phyloP scores from a whole-genome alignment of 2,797 vertebrate species.

The Enteromius viviparus region DNA sequence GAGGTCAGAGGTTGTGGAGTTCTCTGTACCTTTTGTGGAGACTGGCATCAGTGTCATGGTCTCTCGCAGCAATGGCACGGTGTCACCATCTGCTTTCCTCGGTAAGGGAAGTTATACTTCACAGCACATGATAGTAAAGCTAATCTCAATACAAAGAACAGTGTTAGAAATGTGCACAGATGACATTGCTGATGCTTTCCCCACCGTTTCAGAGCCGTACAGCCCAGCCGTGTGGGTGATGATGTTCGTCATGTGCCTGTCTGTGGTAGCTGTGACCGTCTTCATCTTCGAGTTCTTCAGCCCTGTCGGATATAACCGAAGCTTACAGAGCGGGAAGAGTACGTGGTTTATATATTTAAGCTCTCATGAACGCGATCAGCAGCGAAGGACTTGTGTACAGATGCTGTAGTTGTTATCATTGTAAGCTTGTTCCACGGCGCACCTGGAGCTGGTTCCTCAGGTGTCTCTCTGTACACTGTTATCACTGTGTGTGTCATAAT shows the following conservation, averaged over 20 bases:
- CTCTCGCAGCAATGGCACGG: constrained; percentile 91
- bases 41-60: constrained; percentile 95
- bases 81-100: constrained; percentile 91
- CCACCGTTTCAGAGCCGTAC: constrained; percentile 84
- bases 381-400: constrained; percentile 38
- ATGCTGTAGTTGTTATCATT: constrained; percentile 40
- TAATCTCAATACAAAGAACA: no score
- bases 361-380: constrained; percentile 38
- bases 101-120: constrained; percentile 70
- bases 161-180: no score
- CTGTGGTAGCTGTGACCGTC: constrained; percentile 93
- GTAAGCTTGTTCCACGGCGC: constrained; percentile 43
- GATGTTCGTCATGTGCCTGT: constrained; percentile 98
- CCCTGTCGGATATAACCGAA: constrained; percentile 94
- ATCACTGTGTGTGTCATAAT: constrained; percentile 15
- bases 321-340: constrained; percentile 91
- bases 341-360: constrained; percentile 66
- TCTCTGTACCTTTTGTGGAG: constrained; percentile 92
- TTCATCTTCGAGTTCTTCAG: constrained; percentile 98
- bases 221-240: constrained; percentile 96
- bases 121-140: no score
- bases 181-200: not conserved
- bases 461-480: constrained; percentile 14
- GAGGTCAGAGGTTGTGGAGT: constrained; percentile 90
- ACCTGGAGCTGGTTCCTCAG: constrained; percentile 21